These are phyloP conservation scores for Hecatera dysodea DNA, from an alignment of 2,888 invertebrate genomes.

Conservation along the genomic window DNA sequence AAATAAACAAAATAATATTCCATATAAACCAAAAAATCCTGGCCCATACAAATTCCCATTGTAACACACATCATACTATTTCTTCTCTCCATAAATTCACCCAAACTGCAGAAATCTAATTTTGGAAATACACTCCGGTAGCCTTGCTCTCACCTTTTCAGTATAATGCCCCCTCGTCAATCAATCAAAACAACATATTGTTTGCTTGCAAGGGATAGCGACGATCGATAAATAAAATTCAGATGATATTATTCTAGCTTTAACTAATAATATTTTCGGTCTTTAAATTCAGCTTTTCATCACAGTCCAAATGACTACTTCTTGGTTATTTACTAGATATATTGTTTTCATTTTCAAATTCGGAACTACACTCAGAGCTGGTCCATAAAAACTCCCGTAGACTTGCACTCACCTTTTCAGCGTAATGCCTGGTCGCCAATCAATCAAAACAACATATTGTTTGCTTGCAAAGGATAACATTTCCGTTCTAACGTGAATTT, in stretches of 20 bases:
- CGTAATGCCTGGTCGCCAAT: constrained; percentile 75
- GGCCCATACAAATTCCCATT: background rate
- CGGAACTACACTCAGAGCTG: constrained; percentile 33
- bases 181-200: constrained; percentile 82
- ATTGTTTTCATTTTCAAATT: too few relatives aligned
- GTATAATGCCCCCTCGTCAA: constrained; percentile 73
- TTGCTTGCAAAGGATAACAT: constrained; percentile 76
- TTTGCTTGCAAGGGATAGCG: constrained; percentile 77
- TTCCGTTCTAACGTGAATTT: constrained; percentile 77
- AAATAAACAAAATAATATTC: background rate
- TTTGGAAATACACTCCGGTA: too few relatives aligned
- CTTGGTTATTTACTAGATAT: too few relatives aligned
- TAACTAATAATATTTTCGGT: too few relatives aligned
- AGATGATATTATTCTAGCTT: too few relatives aligned
- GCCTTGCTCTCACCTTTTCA: constrained; percentile 63
- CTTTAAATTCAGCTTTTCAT: too few relatives aligned
- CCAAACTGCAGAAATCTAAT: constrained; percentile 48
- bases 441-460: constrained; percentile 82
- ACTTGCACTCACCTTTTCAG: constrained; percentile 64
- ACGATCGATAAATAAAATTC: too few relatives aligned
- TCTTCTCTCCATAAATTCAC: background rate
- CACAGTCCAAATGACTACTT: too few relatives aligned
- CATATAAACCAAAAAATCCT: background rate
- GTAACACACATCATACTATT: background rate
- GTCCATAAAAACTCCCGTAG: constrained; percentile 54